Percentiles rank a stretch among this genome's conserved stretches.
These are phyloP conservation scores for Scaptomyza pallida DNA, from an alignment of 1,140 invertebrate species.

Conservation along the genomic window DNA sequence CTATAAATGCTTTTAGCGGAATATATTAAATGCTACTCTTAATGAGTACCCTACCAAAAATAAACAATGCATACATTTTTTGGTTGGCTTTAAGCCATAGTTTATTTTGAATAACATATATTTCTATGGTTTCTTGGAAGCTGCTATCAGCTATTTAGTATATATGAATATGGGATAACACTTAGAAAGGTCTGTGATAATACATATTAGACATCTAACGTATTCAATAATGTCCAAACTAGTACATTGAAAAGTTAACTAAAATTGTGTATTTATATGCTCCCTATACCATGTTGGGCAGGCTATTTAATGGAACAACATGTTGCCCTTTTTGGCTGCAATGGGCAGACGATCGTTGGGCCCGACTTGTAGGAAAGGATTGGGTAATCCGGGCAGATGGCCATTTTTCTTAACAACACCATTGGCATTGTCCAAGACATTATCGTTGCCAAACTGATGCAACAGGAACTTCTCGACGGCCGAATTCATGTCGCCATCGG, in stretches of 20 bases:
- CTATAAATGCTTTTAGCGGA: too few species aligned
- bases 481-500: slow-evolving; percentile 73
- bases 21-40: neutral
- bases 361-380: slow-evolving; percentile 88
- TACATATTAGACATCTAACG: slow-evolving; percentile 51
- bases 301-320: slow-evolving; percentile 84
- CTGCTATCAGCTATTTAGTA: slow-evolving; percentile 27
- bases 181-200: slow-evolving; percentile 53
- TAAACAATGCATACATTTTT: neutral
- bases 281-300: slow-evolving; percentile 10
- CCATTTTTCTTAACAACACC: slow-evolving; percentile 90
- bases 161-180: slow-evolving; percentile 42
- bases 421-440: slow-evolving; percentile 86
- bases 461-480: slow-evolving; percentile 85
- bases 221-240: slow-evolving; percentile 13
- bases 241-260: slow-evolving; percentile 9
- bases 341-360: slow-evolving; percentile 92
- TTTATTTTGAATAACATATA: slow-evolving; percentile 67
- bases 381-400: slow-evolving; percentile 77
- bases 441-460: slow-evolving; percentile 84
- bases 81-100: slow-evolving; percentile 52
- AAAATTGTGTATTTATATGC: neutral
- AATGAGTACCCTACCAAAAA: neutral
- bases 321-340: slow-evolving; percentile 94
- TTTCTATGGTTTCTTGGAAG: slow-evolving; percentile 41